Evolutionary conservation across 30 jellyfish, hydroid and myxozoan genomes (phyloP), one percentile per base, ranked within the genome.

Genomic region (Chrysaora quinquecirrha): DNA sequence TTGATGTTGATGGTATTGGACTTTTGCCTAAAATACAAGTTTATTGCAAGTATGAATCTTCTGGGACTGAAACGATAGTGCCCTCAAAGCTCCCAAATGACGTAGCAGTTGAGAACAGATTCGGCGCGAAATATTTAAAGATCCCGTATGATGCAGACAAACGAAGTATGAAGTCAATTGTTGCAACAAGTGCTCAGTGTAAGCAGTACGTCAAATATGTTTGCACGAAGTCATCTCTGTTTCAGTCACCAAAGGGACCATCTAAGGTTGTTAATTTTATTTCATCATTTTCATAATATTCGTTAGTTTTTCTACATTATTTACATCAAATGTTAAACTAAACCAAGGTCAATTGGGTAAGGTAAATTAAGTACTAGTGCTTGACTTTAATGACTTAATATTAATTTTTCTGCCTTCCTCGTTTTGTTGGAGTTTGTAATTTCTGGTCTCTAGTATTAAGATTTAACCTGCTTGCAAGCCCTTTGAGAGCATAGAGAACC

Each of bases 1-100:
- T 86, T 19, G 96, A 86, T 33, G 69, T 86, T 1, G 96, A 86
- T 71, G 96, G 96, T 24, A 70, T 61, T 11, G 96, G 96, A 16
- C 96, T 90, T 23, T 72, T 86, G 43, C 76, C 90, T 3, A 68
- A 58, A 69, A 33, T 71, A 22, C 69, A 78, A 69, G 96, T 78
- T 3, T 73, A 34, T 7, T 86, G 96, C 34, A 35, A 48, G 16
- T 65, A 29, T 22, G 72, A 27, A 2, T 16, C 25, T 10, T 30
- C 64, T 0, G 48, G 78, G 21, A 62, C 63, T 30, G 56, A 9
- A 1, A 82, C 91, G 2, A 74, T 38, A 22, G 80, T 82, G 20
- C 1, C 43, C 6, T 19, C 91, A 33, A 70, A 68, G 25, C 70
- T 82, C 1, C 35, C 75, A 11, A 31, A 63, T 4, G 85, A 69